Percentiles rank a stretch among this genome's conserved stretches.
These are phyloP conservation scores for Prionailurus viverrinus DNA, from an alignment of 2,113 vertebrate species.

Conservation along the genomic window DNA sequence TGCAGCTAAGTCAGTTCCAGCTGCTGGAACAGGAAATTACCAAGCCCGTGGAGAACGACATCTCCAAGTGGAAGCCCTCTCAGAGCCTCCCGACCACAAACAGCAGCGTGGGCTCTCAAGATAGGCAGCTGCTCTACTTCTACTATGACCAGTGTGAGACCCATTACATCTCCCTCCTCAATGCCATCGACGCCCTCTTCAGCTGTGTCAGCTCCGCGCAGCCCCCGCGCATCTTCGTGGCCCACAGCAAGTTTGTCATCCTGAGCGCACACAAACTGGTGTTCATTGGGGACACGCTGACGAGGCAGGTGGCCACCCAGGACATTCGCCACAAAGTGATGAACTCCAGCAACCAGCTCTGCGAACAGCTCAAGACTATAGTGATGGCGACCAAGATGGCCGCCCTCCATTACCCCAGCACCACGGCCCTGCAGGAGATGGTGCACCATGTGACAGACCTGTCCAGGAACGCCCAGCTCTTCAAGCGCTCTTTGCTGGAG, in stretches of 20 bases:
- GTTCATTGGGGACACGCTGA: slow-evolving; percentile 97
- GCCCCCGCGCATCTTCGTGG: slow-evolving; percentile 97
- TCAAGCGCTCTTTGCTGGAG: slow-evolving; percentile 94
- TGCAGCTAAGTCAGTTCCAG: slow-evolving; percentile 96
- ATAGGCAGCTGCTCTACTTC: slow-evolving; percentile 94
- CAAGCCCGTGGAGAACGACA: slow-evolving; percentile 96
- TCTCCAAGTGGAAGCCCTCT: slow-evolving; percentile 94
- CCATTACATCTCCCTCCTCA: slow-evolving; percentile 95
- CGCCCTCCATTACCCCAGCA: slow-evolving; percentile 95
- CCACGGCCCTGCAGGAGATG: slow-evolving; percentile 94
- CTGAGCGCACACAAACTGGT: slow-evolving; percentile 98
- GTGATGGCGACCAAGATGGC: slow-evolving; percentile 95
- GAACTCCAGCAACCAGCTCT: slow-evolving; percentile 97
- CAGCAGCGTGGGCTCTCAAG: slow-evolving; percentile 86
- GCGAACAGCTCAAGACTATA: slow-evolving; percentile 95
- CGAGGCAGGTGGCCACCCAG: slow-evolving; percentile 91
- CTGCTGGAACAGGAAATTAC: slow-evolving; percentile 96
- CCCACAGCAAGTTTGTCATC: slow-evolving; percentile 98
- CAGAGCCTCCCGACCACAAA: slow-evolving; percentile 85
- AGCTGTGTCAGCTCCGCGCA: slow-evolving; percentile 92
- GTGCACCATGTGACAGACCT: slow-evolving; percentile 95
- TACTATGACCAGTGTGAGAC: slow-evolving; percentile 96
- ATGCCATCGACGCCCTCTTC: slow-evolving; percentile 96
- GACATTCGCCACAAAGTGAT: slow-evolving; percentile 94
- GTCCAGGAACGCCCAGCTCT: slow-evolving; percentile 93